Evolutionary conservation across 2,888 invertebrate genomes (phyloP).

Genomic region (Nymphalis polychloros): DNA sequence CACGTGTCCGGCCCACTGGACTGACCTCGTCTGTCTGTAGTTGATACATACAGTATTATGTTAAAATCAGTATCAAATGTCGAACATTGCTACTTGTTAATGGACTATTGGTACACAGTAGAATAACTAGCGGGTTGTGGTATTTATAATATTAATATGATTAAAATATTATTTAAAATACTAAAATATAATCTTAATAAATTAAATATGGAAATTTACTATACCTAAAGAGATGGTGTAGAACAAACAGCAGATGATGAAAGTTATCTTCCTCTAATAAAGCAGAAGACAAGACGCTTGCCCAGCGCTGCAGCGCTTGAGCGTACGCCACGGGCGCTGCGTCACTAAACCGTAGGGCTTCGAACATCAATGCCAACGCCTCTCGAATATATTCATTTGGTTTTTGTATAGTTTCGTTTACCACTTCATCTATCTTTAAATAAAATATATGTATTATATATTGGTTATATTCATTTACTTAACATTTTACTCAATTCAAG

Average conservation of each 20-base stretch:
- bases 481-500: too few species aligned
- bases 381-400: constrained; percentile 60
- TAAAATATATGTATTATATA: constrained; percentile 10
- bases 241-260: constrained; percentile 60
- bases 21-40: constrained; percentile 66
- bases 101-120: too few species aligned
- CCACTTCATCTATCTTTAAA: constrained; percentile 66
- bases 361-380: constrained; percentile 58
- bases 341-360: constrained; percentile 60
- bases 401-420: constrained; percentile 57
- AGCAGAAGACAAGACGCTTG: constrained; percentile 54
- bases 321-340: constrained; percentile 53
- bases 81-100: too few species aligned
- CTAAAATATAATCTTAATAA: too few species aligned
- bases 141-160: too few species aligned
- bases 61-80: not conserved
- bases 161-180: too few species aligned
- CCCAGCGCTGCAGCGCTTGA: constrained; percentile 67
- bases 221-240: constrained; percentile 69
- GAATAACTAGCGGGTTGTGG: too few species aligned
- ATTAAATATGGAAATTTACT: not conserved
- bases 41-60: not conserved
- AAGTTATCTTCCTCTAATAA: constrained; percentile 57
- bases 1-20: constrained; percentile 64
- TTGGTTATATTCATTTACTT: not conserved